phyloP scores from a whole-genome alignment of 1,140 invertebrate genomes.

The Arion vulgaris region DNA sequence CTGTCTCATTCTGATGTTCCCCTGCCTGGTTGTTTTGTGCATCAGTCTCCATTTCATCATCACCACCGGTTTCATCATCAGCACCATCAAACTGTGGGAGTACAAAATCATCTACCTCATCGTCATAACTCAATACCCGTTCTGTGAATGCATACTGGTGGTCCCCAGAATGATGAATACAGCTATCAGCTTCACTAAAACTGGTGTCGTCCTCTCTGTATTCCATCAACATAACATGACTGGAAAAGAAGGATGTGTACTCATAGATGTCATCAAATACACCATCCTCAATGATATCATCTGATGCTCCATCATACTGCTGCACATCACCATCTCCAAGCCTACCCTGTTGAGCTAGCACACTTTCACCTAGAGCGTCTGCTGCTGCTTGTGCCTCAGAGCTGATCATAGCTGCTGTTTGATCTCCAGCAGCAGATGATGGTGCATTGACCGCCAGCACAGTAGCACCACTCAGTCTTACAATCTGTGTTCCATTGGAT shows the following conservation, averaged over 20 bases:
- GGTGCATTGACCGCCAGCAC: constrained; percentile 9
- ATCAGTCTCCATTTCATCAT: neutral
- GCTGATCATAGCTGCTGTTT: constrained; percentile 42
- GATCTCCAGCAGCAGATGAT: constrained; percentile 32
- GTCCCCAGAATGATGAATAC: neutral
- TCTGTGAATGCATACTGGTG: constrained; percentile 10
- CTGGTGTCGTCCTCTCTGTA: neutral
- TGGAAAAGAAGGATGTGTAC: neutral
- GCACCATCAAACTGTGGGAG: constrained; percentile 35
- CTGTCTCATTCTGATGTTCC: constrained; percentile 1
- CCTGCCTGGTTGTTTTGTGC: neutral
- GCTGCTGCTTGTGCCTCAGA: constrained; percentile 35
- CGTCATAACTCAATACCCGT: neutral
- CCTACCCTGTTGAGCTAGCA: constrained; percentile 34
- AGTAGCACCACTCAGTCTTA: constrained; percentile 33
- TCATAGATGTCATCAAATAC: neutral
- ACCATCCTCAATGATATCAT: constrained; percentile 18
- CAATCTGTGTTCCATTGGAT: constrained; percentile 41
- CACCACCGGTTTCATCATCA: constrained; percentile 30
- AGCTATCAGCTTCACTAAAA: neutral
- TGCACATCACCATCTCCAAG: constrained; percentile 39
- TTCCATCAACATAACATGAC: neutral
- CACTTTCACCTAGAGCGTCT: constrained; percentile 16
- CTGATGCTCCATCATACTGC: constrained; percentile 32
- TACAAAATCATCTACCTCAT: neutral